These are phyloP conservation scores for Tiliqua scincoides DNA, from an alignment of 2,113 vertebrate genomes.

Conservation along the genomic window DNA sequence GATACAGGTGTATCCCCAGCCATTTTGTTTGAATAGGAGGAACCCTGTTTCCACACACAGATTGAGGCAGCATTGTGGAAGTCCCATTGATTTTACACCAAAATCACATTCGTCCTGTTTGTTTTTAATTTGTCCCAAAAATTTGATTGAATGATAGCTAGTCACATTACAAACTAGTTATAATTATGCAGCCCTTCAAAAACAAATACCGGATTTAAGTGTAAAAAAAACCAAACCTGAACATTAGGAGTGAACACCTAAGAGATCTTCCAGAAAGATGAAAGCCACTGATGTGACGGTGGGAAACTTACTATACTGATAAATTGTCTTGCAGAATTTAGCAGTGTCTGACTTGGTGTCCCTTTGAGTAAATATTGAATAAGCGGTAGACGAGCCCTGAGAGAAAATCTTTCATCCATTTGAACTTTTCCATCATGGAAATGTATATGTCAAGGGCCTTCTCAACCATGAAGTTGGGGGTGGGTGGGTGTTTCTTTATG, in stretches of 20 bases:
- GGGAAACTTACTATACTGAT: slow-evolving; percentile 3
- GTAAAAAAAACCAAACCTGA: not conserved
- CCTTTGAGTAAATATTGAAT: not conserved
- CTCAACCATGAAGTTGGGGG: not conserved
- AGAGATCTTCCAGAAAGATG: not conserved
- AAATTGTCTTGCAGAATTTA: not conserved
- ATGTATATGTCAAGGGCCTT: not conserved
- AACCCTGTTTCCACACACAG: not conserved
- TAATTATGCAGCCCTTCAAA: not conserved
- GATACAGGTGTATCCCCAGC: not conserved
- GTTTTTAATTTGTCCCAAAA: not conserved
- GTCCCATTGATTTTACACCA: not conserved
- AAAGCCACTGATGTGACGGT: not conserved
- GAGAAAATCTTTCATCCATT: not conserved
- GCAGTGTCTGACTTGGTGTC: not conserved
- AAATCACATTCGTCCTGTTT: not conserved
- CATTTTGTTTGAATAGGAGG: not conserved
- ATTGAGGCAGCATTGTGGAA: not conserved
- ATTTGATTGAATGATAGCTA: not conserved
- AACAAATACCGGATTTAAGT: not conserved
- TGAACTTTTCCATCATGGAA: not conserved
- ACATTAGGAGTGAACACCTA: too few relatives aligned
- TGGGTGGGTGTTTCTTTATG: not conserved
- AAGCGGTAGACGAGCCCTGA: not conserved
- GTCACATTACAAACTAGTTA: not conserved